Conservation (phyloP, 2,888 invertebrate species). For the Pandemis corylana region DNA sequence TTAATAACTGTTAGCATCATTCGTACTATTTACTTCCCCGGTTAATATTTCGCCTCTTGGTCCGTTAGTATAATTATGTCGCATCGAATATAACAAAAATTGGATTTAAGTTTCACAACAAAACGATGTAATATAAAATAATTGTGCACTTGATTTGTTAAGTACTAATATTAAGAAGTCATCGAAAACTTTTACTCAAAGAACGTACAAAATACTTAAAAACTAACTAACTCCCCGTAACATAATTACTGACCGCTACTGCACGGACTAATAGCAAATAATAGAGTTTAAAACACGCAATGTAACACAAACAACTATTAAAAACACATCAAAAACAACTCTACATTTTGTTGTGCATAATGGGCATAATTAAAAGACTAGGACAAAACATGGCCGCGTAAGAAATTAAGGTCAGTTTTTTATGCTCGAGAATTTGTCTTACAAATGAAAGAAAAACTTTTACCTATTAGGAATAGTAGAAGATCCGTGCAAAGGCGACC, state of each 20-base stretch:
- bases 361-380: conserved; percentile 34
- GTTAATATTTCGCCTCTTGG: too few species aligned
- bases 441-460: not conserved
- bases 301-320: conserved; percentile 35
- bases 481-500: too few species aligned
- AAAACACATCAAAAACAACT: conserved; percentile 38
- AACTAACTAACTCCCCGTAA: conserved; percentile 38
- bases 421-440: not conserved
- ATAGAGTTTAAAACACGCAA: conserved; percentile 35
- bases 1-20: too few species aligned
- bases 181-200: not conserved
- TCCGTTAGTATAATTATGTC: too few species aligned
- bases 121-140: too few species aligned
- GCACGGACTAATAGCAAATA: conserved; percentile 37
- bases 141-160: too few species aligned
- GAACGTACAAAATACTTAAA: conserved; percentile 30
- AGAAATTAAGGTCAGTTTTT: not conserved
- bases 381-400: not conserved
- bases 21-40: too few species aligned
- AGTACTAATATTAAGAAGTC: not conserved
- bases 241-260: conserved; percentile 48
- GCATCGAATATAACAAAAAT: too few species aligned
- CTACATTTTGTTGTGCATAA: conserved; percentile 40
- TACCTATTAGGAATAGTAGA: too few species aligned
- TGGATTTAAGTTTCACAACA: too few species aligned